Conservation (phyloP, 2,888 invertebrate genomes). For the Chymomyza caudatula region DNA sequence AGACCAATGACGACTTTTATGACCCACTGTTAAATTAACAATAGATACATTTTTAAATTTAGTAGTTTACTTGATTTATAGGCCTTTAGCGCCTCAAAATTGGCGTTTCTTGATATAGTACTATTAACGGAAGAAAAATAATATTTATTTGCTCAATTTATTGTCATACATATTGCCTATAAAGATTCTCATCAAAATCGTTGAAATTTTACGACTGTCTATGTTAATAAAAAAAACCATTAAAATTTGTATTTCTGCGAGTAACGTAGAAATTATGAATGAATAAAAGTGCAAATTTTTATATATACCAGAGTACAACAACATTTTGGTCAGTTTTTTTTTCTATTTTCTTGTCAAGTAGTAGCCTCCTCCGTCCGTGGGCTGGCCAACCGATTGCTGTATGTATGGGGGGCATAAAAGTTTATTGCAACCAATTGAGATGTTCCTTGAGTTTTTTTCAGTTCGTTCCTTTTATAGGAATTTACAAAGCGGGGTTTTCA, state of each 20-base stretch:
- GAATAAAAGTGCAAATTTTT: background rate
- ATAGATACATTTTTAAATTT: background rate
- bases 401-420: too few relatives aligned
- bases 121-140: background rate
- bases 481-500: too few relatives aligned
- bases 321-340: too few relatives aligned
- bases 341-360: too few relatives aligned
- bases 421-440: too few relatives aligned
- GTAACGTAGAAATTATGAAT: background rate
- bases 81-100: background rate
- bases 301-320: too few relatives aligned
- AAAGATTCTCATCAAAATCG: background rate
- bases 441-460: too few relatives aligned
- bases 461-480: too few relatives aligned
- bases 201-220: background rate
- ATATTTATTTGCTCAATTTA: background rate
- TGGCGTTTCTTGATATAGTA: background rate
- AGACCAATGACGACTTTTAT: background rate
- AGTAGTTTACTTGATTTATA: background rate
- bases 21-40: background rate
- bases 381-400: too few relatives aligned
- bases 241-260: background rate
- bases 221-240: background rate
- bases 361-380: too few relatives aligned
- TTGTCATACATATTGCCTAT: background rate